Conservation (phyloP, 1,140 invertebrate species). For the Ostrea denselamellosa region DNA sequence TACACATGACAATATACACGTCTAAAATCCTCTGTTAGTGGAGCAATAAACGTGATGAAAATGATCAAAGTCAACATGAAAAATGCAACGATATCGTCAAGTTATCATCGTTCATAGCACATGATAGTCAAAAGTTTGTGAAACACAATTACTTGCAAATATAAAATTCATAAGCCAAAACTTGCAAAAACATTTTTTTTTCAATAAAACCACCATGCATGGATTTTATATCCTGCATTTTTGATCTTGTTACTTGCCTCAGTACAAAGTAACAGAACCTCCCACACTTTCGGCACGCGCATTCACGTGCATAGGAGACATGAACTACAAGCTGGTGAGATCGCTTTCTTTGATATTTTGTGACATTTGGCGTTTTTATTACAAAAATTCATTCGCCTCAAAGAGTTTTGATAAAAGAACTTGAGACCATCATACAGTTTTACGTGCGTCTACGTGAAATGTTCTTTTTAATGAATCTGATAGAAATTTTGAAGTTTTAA, state of each 20-base stretch:
- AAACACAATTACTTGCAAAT: too few relatives aligned
- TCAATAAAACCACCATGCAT: neutral
- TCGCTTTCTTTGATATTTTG: neutral
- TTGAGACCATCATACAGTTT: neutral
- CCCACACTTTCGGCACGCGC: slow-evolving; percentile 2
- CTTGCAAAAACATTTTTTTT: neutral
- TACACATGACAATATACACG: too few relatives aligned
- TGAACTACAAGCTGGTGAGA: slow-evolving; percentile 33
- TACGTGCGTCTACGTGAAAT: neutral
- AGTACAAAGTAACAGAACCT: slow-evolving; percentile 3
- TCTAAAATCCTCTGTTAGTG: too few relatives aligned
- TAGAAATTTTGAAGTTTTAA: neutral
- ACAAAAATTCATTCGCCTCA: neutral
- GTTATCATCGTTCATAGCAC: too few relatives aligned
- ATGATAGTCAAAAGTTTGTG: too few relatives aligned
- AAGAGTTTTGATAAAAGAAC: neutral
- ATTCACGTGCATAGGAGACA: neutral
- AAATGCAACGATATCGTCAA: too few relatives aligned
- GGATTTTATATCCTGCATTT: neutral
- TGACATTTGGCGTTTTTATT: neutral
- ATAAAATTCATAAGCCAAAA: too few relatives aligned
- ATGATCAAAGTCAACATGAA: too few relatives aligned
- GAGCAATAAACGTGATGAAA: too few relatives aligned
- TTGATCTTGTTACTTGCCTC: neutral
- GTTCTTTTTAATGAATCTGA: slow-evolving; percentile 1